Base-by-base conservation (phyloP, 1,140 invertebrate genomes). In the Heliothis subflexa region DNA sequence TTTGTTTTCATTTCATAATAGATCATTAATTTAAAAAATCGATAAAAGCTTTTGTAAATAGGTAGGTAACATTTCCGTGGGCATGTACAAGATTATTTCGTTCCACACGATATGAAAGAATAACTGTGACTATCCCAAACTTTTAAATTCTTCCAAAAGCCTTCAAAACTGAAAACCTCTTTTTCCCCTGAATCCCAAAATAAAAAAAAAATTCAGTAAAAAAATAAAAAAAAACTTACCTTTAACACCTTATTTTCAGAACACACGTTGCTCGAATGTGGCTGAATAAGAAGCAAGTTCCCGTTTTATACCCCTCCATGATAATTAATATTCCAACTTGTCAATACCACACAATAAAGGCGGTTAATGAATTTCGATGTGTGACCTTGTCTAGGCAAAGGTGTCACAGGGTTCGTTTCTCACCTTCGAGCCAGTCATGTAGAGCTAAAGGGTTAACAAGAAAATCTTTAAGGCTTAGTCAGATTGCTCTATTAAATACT, bases 301-400 rank as follows among this genome's bases (percentile, higher is more conserved):
- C 72, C 77, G 40, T 84, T 89, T 85, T 89, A 88, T 87, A 88
- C 80, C 73, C 79, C 61, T 78, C 49, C 68, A 68, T 66, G 12
- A 47, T 75, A 57, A 83, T 89, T 83, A 88, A 89, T 90, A 89
- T 89, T 88, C 86, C 86, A 79, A 85, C 66, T 82, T 84, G 82
- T 85, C 84, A 81, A 71, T 66, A 82, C 2, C 40, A 68, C 49
- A 68, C 70, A 25, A 47, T 78, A 75, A 78, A 78, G 82, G 82
- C 85, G 80, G 68, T 79, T 85, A 86, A 82, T 85, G 84, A 85
- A 73, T 45, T 59, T 59, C 18, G 71, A 73, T 59, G 25, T 57
- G 9, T 73, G 52, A 59, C 52, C 78, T 78, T 86, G 76, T 81
- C 80, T 78, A 78, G 70, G 76, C 16, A 33, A 18, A 47, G 50